Conservation (phyloP, 1,140 invertebrate genomes). For the Drosophila sp. region DNA sequence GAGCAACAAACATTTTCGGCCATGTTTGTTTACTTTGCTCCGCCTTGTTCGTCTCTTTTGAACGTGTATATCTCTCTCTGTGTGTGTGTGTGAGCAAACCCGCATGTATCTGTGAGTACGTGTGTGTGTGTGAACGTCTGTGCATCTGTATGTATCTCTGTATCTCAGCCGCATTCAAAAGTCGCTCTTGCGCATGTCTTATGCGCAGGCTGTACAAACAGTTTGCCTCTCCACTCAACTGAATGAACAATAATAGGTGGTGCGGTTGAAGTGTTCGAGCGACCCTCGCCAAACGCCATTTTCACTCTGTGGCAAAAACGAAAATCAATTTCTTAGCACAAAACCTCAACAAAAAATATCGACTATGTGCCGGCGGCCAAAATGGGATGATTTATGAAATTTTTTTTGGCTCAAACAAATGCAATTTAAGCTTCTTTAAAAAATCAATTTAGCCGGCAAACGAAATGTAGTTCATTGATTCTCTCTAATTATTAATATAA, state of each 20-base stretch:
- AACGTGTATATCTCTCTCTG: conserved; percentile 45
- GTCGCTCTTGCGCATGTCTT: conserved; percentile 80
- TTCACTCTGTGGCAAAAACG: conserved; percentile 55
- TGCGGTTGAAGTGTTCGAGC: background rate
- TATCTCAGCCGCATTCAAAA: conserved; percentile 53
- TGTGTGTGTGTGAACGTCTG: conserved; percentile 16
- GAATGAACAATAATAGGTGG: background rate
- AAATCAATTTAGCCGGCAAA: background rate
- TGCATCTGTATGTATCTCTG: conserved; percentile 50
- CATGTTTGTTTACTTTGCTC: conserved; percentile 83
- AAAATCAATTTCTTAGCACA: conserved; percentile 68
- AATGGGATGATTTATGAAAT: background rate
- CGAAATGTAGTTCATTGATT: too few relatives aligned
- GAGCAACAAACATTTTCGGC: conserved; percentile 82
- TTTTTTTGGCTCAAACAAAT: conserved; percentile 13
- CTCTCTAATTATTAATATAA: too few relatives aligned
- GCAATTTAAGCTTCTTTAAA: conserved; percentile 11
- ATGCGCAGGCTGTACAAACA: conserved; percentile 52
- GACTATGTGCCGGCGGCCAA: conserved; percentile 5
- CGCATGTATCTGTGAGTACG: conserved; percentile 45
- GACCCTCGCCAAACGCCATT: conserved; percentile 68
- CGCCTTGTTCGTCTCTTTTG: conserved; percentile 65
- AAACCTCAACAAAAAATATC: conserved; percentile 9
- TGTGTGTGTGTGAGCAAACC: conserved; percentile 44
- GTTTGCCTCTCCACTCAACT: conserved; percentile 13